Percentiles rank a stretch among this genome's conserved stretches.
Conservation (phyloP, 2,888 invertebrate genomes). For the Cataglyphis albicans region DNA sequence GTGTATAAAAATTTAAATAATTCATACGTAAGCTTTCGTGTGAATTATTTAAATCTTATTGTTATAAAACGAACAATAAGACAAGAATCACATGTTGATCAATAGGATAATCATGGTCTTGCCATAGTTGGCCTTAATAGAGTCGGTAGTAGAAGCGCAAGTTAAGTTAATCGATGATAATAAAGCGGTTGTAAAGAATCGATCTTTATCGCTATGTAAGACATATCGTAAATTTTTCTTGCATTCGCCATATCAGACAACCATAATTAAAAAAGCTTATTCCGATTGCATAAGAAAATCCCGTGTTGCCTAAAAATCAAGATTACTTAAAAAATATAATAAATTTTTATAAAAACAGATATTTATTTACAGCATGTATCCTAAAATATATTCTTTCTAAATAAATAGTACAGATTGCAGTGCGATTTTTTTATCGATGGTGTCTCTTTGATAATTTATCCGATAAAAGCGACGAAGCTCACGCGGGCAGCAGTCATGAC, state of each 20-base stretch:
- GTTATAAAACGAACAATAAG: neutral
- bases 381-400: neutral
- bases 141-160: constrained; percentile 13
- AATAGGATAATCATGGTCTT: constrained; percentile 9
- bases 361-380: neutral
- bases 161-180: neutral
- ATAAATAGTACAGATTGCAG: neutral
- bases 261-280: neutral
- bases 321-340: neutral
- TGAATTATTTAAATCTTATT: too few species aligned
- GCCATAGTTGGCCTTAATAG: neutral
- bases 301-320: neutral
- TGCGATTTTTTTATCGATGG: neutral
- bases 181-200: neutral
- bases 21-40: neutral
- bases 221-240: constrained; percentile 39
- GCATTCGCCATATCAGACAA: neutral
- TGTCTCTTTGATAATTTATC: constrained; percentile 30
- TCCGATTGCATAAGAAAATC: constrained; percentile 26
- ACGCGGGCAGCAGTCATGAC: constrained; percentile 61
- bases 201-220: constrained; percentile 3
- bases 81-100: neutral
- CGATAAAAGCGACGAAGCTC: constrained; percentile 60
- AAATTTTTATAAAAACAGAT: neutral
- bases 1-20: constrained; percentile 1